Evolutionary conservation across 2,113 vertebrate species (phyloP).

Genomic region (Onychostoma macrolepis): DNA sequence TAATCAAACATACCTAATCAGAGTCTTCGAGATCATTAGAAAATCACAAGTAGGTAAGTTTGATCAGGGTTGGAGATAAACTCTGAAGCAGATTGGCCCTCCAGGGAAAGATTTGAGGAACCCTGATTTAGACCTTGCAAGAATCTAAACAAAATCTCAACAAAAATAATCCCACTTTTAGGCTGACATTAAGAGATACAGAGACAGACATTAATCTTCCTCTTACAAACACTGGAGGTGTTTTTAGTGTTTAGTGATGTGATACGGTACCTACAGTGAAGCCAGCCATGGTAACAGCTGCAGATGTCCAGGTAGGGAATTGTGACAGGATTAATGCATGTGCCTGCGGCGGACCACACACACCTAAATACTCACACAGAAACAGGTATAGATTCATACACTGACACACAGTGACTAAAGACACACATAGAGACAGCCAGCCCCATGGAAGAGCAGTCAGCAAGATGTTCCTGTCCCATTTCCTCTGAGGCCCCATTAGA

Average conservation of each 20-base stretch:
- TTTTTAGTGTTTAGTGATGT: background rate
- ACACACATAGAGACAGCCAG: slow-evolving; percentile 3
- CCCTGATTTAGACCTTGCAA: background rate
- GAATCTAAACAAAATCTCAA: background rate
- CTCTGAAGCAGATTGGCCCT: too few relatives aligned
- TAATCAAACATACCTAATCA: too few relatives aligned
- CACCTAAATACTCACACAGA: background rate
- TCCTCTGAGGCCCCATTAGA: slow-evolving; percentile 49
- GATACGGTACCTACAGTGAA: slow-evolving; percentile 11
- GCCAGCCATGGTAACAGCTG: slow-evolving; percentile 11
- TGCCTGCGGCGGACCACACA: background rate
- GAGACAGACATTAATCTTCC: background rate
- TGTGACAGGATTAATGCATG: slow-evolving; percentile 39
- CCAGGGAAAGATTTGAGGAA: too few relatives aligned
- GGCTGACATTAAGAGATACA: background rate
- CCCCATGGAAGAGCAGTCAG: slow-evolving; percentile 37
- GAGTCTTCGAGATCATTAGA: too few relatives aligned
- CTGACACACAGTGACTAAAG: slow-evolving; percentile 16
- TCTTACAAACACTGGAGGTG: background rate
- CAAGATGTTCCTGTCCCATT: slow-evolving; percentile 26
- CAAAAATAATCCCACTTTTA: background rate
- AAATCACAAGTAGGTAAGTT: too few relatives aligned
- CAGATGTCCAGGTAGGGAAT: slow-evolving; percentile 30
- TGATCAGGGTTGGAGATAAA: too few relatives aligned
- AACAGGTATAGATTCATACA: slow-evolving; percentile 32